Percentiles rank a stretch among this genome's conserved stretches.
Evolutionary conservation across 2,113 vertebrate species (phyloP).

Genomic region (Phalacrocorax brasilianus): DNA sequence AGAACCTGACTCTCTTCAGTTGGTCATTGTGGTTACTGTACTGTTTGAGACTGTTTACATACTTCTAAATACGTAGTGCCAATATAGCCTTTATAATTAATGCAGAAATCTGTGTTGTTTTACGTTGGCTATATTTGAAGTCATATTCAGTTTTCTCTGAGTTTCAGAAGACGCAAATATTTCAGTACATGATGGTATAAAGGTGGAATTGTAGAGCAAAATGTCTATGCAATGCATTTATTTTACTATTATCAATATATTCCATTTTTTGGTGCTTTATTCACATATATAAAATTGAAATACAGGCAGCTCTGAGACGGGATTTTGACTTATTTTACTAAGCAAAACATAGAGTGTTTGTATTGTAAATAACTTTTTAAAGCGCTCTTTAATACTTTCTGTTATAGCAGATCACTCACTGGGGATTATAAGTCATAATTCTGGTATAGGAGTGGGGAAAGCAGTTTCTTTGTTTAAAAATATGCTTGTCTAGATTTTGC

Average conservation of each 20-base stretch:
- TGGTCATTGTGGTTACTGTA: background rate
- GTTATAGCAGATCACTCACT: background rate
- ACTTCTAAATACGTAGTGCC: background rate
- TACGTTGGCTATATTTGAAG: background rate
- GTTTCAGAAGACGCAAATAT: background rate
- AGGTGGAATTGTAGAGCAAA: background rate
- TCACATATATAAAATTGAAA: background rate
- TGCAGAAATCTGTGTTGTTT: background rate
- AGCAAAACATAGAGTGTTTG: background rate
- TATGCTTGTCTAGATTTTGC: background rate
- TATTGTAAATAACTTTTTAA: constrained; percentile 29
- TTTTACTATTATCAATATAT: background rate
- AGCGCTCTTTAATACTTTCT: constrained; percentile 20
- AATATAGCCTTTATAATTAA: background rate
- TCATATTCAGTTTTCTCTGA: background rate
- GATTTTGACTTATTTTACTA: background rate
- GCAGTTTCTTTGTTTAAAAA: background rate
- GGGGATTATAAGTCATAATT: constrained; percentile 21
- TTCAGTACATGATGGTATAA: background rate
- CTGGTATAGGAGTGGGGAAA: background rate
- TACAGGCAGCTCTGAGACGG: background rate
- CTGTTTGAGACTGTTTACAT: background rate
- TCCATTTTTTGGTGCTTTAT: background rate
- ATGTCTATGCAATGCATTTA: background rate
- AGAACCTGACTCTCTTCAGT: background rate